Percentiles rank a stretch among this genome's conserved stretches.
These are phyloP conservation scores for Sebastes ruberrimus DNA, from an alignment of 2,797 vertebrate species.

Conservation along the genomic window DNA sequence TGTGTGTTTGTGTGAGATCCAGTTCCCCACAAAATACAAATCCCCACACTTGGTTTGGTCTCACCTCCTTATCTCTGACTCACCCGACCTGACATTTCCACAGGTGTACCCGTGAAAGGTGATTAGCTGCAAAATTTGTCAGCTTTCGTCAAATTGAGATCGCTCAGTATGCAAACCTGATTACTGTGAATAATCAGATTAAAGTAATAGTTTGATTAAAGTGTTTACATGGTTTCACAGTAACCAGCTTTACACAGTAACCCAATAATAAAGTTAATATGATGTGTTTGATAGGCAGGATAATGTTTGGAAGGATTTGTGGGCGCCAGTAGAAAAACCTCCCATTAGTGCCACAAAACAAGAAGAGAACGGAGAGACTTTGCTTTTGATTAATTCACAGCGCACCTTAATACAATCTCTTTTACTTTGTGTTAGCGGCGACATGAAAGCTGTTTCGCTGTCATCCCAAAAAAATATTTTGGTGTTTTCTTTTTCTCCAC, in stretches of 20 bases:
- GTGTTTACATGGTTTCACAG: conserved; percentile 30
- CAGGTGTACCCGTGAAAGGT: conserved; percentile 37
- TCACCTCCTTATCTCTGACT: conserved; percentile 21
- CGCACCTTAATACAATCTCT: not conserved
- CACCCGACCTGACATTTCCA: conserved; percentile 28
- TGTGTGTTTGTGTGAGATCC: conserved; percentile 39
- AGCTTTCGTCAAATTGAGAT: conserved; percentile 19
- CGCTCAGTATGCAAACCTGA: conserved; percentile 17
- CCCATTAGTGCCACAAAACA: not conserved
- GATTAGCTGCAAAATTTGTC: conserved; percentile 5
- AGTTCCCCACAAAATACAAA: conserved; percentile 32
- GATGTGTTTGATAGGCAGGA: conserved; percentile 16
- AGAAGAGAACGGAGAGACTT: not conserved
- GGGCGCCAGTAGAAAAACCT: not conserved
- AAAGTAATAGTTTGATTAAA: conserved; percentile 51
- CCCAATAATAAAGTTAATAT: conserved; percentile 34
- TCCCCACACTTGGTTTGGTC: conserved; percentile 23
- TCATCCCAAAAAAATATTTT: not conserved
- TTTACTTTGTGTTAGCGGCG: not conserved
- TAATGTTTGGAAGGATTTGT: conserved; percentile 6
- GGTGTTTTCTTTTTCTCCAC: not conserved
- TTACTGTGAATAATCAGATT: conserved; percentile 49
- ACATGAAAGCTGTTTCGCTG: not conserved
- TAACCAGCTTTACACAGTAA: conserved; percentile 41
- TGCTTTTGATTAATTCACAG: not conserved